Evolutionary conservation across 2,797 vertebrate species (phyloP).

Genomic region (Hafferia zeledoni): DNA sequence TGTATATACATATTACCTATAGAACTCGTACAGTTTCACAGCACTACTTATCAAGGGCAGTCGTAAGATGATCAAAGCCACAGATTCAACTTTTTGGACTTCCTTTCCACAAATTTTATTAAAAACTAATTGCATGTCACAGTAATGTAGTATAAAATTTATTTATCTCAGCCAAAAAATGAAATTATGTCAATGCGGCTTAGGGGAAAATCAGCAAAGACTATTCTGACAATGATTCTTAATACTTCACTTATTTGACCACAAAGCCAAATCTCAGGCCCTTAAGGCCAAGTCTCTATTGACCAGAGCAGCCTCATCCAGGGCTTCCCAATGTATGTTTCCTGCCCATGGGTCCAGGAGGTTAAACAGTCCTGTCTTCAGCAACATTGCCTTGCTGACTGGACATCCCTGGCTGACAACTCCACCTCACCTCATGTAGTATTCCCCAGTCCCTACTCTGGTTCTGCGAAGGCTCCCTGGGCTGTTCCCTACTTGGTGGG

Average conservation of each 20-base stretch:
- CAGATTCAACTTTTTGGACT: neutral
- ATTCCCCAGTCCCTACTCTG: no score
- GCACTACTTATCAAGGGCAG: neutral
- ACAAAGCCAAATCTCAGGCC: neutral
- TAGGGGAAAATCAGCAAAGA: neutral
- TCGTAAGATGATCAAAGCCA: neutral
- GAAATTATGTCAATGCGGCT: neutral
- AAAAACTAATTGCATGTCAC: neutral
- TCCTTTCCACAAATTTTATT: neutral
- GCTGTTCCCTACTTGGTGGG: neutral
- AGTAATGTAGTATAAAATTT: neutral
- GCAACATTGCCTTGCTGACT: no score
- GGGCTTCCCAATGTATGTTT: rapidly evolving
- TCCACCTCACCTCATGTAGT: rapidly evolving
- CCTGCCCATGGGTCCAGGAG: rapidly evolving
- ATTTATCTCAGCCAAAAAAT: neutral
- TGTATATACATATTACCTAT: rapidly evolving
- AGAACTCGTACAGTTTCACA: neutral
- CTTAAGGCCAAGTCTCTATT: neutral
- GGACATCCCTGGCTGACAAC: neutral
- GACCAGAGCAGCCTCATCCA: rapidly evolving
- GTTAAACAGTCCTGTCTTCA: neutral
- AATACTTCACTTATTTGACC: neutral
- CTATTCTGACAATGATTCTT: neutral
- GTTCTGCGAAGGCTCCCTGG: neutral